phyloP scores from a whole-genome alignment of 2,113 vertebrate genomes.

The Gobius niger region DNA sequence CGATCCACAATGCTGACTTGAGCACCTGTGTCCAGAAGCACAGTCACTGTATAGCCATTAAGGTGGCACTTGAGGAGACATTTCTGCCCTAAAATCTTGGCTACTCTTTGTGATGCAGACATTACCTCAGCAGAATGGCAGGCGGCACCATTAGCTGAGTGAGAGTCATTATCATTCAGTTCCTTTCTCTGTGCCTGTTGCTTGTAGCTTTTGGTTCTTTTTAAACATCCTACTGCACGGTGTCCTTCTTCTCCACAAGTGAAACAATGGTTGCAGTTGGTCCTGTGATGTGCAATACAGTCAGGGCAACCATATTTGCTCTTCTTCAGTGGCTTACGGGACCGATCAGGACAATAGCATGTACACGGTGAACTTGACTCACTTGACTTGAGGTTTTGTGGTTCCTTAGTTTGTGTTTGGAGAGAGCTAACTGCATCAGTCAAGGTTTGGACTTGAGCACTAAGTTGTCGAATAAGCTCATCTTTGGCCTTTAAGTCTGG shows the following conservation, averaged over 20 bases:
- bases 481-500: not conserved
- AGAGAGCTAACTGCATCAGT: slow-evolving; percentile 10
- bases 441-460: slow-evolving; percentile 7
- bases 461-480: slow-evolving; percentile 11
- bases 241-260: slow-evolving; percentile 4
- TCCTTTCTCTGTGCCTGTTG: not conserved
- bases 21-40: not conserved
- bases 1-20: slow-evolving; percentile 1
- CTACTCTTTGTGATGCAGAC: slow-evolving; percentile 2
- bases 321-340: not conserved
- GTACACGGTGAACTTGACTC: not conserved
- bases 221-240: not conserved
- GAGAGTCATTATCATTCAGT: not conserved
- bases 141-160: not conserved
- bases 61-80: not conserved
- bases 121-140: not conserved
- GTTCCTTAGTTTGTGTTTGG: not conserved
- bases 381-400: not conserved
- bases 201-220: not conserved
- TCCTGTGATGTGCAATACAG: not conserved
- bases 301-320: slow-evolving; percentile 2
- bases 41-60: not conserved
- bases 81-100: not conserved
- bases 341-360: not conserved
- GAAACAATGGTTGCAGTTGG: slow-evolving; percentile 16